Base-by-base conservation (phyloP, 2,113 vertebrate genomes). In the Pteruthius melanotis region DNA sequence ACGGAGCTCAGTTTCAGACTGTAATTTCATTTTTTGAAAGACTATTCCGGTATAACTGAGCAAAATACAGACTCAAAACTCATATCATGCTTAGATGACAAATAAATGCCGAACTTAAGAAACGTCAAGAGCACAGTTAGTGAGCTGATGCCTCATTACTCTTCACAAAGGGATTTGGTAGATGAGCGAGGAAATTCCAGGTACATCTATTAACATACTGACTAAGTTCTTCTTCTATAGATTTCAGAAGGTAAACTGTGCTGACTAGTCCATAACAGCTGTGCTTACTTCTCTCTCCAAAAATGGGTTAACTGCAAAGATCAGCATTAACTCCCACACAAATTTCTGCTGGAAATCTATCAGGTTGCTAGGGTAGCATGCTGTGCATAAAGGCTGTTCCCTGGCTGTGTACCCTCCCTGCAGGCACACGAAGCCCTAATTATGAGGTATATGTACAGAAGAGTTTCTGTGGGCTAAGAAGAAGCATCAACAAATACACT, bases 291-390 rank as follows among this genome's bases (percentile, higher is more conserved):
- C 15, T 64, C 19, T 89, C 50, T 81, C 69, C n/a, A 90, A 88
- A 95, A 90, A 95, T 30, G 80, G 53, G 94, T 96, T 97, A 94
- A 95, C 56, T 87, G 70, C 65, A 90, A 92, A 96, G 94, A 94
- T 94, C 93, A 97, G 75, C 80, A 88, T 87, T 95, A 92, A 74
- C 91, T 95, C 94, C 94, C 95, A 95, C 93, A 93, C 91, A 93
- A 59, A 85, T 90, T 95, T 94, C 91, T 96, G 85, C 83, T 97
- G 94, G 93, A 96, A 97, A 80, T 89, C 83, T 93, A 68, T 95
- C 94, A 87, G 88, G 94, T 96, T 97, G 94, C 96, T 87, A 95
- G 90, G 96, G 96, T 65, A 96, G 83, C 94, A 76, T 79, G 83
- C 92, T 95, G 91, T 85, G 94, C 88, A 91, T 61, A 87, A 97